phyloP scores from a whole-genome alignment of 1,140 invertebrate genomes.

The fruit fly (Drosophila melanogaster) region DNA sequence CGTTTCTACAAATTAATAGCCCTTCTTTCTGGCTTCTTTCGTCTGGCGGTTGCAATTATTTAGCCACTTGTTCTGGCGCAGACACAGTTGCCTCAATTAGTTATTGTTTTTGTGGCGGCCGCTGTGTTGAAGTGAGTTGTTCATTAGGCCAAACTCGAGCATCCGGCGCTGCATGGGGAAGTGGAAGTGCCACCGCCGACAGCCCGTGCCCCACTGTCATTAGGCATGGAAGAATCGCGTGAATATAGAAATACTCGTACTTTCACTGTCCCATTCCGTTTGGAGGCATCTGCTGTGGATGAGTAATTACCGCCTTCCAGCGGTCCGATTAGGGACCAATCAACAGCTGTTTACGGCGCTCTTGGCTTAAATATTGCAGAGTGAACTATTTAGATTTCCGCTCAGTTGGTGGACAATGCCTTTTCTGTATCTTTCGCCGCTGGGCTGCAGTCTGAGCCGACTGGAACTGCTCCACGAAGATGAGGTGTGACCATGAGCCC shows the following conservation, averaged over 20 bases:
- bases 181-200: constrained; percentile 13
- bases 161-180: constrained; percentile 44
- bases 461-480: constrained; percentile 19
- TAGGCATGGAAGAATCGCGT: background rate
- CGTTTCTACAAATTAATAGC: background rate
- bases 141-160: constrained; percentile 49
- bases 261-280: constrained; percentile 21
- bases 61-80: constrained; percentile 43
- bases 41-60: constrained; percentile 44
- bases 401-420: constrained; percentile 21
- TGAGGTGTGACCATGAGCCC: constrained; percentile 19
- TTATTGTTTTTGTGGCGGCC: constrained; percentile 32
- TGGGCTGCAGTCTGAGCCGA: constrained; percentile 8
- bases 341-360: constrained; percentile 23
- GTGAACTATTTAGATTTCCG: constrained; percentile 11
- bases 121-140: constrained; percentile 16
- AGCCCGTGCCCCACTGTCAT: constrained; percentile 22
- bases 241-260: background rate
- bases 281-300: constrained; percentile 1
- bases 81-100: constrained; percentile 63
- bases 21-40: constrained; percentile 18
- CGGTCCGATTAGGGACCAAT: constrained; percentile 16
- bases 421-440: constrained; percentile 11
- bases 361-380: background rate
- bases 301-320: constrained; percentile 8